Evolutionary conservation across 2,888 invertebrate genomes (phyloP).

Genomic region (Athetis lepigone): DNA sequence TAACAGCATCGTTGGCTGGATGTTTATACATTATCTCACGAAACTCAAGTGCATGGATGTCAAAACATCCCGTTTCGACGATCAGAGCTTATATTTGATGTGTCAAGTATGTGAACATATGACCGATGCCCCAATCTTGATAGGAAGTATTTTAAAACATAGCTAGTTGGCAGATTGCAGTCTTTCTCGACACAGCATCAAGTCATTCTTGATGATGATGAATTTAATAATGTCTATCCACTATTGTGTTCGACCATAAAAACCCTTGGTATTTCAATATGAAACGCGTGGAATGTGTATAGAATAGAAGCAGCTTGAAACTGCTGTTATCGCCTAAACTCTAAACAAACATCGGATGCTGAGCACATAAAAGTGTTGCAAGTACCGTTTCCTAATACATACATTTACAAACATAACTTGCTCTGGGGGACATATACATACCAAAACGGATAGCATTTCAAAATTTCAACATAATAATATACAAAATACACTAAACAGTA

Average conservation of each 20-base stretch:
- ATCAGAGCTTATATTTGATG: conserved; percentile 22
- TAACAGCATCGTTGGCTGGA: conserved; percentile 54
- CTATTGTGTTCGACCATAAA: conserved; percentile 7
- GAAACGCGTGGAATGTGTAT: conserved; percentile 26
- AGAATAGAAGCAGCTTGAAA: conserved; percentile 15
- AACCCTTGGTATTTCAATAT: conserved; percentile 18
- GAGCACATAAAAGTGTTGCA: conserved; percentile 45
- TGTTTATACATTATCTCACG: conserved; percentile 70
- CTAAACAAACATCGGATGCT: conserved; percentile 54
- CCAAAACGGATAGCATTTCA: conserved; percentile 14
- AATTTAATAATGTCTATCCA: no score
- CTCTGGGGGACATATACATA: conserved; percentile 13
- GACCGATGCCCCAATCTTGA: not conserved
- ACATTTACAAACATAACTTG: conserved; percentile 38
- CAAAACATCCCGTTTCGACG: conserved; percentile 67
- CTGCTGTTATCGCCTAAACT: conserved; percentile 51
- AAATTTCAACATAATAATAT: not conserved
- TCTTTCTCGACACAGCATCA: not conserved
- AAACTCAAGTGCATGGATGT: conserved; percentile 52
- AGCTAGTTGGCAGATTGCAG: no score
- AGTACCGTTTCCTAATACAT: conserved; percentile 41
- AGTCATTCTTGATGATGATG: no score
- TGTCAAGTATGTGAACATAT: conserved; percentile 32
- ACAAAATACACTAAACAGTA: not conserved
- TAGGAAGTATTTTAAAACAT: not conserved